Base-by-base conservation (phyloP, 1,140 invertebrate species). In the Bombus superbus region DNA sequence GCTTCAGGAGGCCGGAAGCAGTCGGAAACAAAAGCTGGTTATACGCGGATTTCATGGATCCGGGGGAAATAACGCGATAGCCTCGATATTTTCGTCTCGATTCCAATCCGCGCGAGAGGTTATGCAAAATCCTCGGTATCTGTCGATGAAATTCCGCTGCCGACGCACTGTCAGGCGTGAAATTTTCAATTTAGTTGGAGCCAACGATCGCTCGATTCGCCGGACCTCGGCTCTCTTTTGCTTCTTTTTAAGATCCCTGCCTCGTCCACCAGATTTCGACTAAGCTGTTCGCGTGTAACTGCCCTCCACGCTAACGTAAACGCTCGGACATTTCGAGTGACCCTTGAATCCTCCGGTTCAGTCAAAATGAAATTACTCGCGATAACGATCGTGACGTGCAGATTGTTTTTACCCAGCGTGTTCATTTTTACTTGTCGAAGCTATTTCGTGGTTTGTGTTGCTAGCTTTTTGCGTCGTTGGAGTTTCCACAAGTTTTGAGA, bases 41-140 rank as follows among this genome's bases (percentile, higher is more conserved):
- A 57, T 66, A 59, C 32, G 32, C 47, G 44, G 78, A 85, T 81
- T 42, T 75, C 74, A 11, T 25, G 13, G n/a, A 5, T 8, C 18
- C 25, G 10, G 11, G 15, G 77, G 64, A 89, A 86, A 89, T 81
- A 81, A 71, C 75, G 74, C 75, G 80, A 86, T 86, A 76, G 66
- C 72, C 62, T 68, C 87, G 79, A 89, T 89, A 89, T 89, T 89
- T 89, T 89, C 75, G 66, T 84, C 71, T 42, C 64, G 81, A 86
- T 83, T 86, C 69, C 76, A 83, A 86, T 89, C 72, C 78, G 47
- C 59, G 66, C 71, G 81, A 86, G 83, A 85, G 88, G 88, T 88
- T 90, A 90, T 90, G 89, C 89, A 90, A 90, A 90, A 90, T 90
- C 75, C 89, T 83, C 75, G 84, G 88, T 88, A 90, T 90, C 89